Evolutionary conservation across 2,113 vertebrate species (phyloP).

Genomic region (Labeo rohita): DNA sequence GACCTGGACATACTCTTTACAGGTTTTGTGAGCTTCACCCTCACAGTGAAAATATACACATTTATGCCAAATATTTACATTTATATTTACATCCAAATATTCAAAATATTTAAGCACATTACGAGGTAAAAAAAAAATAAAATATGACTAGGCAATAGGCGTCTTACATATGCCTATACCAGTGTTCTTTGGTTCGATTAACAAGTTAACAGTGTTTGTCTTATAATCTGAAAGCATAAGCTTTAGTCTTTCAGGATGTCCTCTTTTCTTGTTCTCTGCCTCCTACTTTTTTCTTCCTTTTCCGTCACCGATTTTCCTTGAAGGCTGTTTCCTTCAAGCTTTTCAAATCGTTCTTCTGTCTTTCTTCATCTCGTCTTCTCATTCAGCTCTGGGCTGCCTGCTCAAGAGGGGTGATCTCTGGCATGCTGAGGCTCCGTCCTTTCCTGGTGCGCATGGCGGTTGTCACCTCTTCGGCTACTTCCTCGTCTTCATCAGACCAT

Average conservation of each 20-base stretch:
- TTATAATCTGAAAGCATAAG: slow-evolving; percentile 13
- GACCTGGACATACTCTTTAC: background rate
- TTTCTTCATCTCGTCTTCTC: background rate
- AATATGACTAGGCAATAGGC: slow-evolving; percentile 15
- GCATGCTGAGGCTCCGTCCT: slow-evolving; percentile 80
- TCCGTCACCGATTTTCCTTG: background rate
- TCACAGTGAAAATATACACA: background rate
- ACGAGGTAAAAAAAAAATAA: background rate
- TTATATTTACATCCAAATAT: slow-evolving; percentile 36
- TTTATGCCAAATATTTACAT: background rate
- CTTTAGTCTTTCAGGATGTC: background rate
- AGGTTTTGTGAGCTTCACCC: background rate
- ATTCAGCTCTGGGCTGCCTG: slow-evolving; percentile 68
- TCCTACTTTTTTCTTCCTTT: background rate
- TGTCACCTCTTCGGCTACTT: slow-evolving; percentile 47
- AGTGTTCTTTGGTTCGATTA: slow-evolving; percentile 36
- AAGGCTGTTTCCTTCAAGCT: background rate
- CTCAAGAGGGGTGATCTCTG: slow-evolving; percentile 74
- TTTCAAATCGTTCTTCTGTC: background rate
- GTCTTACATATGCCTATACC: background rate
- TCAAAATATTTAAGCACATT: background rate
- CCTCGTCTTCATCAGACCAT: slow-evolving; percentile 71
- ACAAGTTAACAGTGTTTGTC: slow-evolving; percentile 10
- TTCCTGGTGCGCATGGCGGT: slow-evolving; percentile 63
- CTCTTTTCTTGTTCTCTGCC: background rate